These are phyloP conservation scores for Spongia lamella DNA, from an alignment of 37 sponge, comb jelly and placozoan genomes.

Conservation along the genomic window DNA sequence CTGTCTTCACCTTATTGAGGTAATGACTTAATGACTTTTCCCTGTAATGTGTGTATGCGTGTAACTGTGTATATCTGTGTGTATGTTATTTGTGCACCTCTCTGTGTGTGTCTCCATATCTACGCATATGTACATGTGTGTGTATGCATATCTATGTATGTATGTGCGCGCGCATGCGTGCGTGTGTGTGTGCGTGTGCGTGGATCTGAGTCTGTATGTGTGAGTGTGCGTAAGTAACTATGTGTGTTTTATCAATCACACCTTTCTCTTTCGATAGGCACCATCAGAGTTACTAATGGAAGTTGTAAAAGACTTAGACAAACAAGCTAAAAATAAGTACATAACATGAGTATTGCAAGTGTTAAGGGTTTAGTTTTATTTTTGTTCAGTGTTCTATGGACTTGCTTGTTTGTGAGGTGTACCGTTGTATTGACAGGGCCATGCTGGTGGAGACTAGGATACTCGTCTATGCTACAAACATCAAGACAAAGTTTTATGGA, in stretches of 20 bases:
- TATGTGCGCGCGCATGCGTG: too few relatives aligned
- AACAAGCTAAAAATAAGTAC: slow-evolving; percentile 18
- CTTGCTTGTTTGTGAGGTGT: background rate
- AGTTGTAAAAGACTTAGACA: slow-evolving; percentile 28
- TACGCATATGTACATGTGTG: too few relatives aligned
- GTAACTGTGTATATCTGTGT: too few relatives aligned
- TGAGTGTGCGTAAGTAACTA: too few relatives aligned
- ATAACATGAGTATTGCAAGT: background rate
- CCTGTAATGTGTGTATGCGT: too few relatives aligned
- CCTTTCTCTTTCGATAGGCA: background rate
- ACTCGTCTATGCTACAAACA: slow-evolving; percentile 46
- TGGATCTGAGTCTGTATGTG: too few relatives aligned
- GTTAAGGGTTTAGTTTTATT: background rate
- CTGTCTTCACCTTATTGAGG: slow-evolving; percentile 67
- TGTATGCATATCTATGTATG: too few relatives aligned
- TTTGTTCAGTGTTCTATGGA: background rate
- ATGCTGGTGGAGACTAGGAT: slow-evolving; percentile 23
- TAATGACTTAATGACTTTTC: background rate
- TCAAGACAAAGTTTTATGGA: slow-evolving; percentile 40
- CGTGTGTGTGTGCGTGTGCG: too few relatives aligned
- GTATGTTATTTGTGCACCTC: too few relatives aligned
- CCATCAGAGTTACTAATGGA: slow-evolving; percentile 43
- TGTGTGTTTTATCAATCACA: too few relatives aligned
- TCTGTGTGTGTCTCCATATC: too few relatives aligned
- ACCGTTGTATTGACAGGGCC: slow-evolving; percentile 17